A percentile compares a stretch with the other conserved stretches of the same genome.
These are phyloP conservation scores for Calcarius ornatus DNA, from an alignment of 2,113 vertebrate species.

Conservation along the genomic window DNA sequence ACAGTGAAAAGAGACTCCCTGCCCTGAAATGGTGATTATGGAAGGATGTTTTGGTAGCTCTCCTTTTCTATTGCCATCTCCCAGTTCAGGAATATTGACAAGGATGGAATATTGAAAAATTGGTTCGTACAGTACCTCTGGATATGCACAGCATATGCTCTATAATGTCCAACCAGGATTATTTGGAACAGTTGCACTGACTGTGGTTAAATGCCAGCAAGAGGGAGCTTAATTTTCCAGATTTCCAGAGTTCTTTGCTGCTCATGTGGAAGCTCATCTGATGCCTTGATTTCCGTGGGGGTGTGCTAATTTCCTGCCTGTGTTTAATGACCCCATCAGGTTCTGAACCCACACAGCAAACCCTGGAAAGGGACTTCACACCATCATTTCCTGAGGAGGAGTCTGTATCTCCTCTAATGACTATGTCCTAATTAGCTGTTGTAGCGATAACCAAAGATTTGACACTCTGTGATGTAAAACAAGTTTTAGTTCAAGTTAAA, in stretches of 20 bases:
- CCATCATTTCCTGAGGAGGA: neutral
- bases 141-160: accelerated
- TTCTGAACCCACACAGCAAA: neutral
- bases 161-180: neutral
- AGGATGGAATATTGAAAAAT: neutral
- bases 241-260: neutral
- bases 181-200: neutral
- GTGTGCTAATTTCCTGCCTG: neutral
- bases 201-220: neutral
- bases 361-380: neutral
- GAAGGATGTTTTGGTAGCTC: neutral
- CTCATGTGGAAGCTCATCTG: neutral
- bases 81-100: neutral
- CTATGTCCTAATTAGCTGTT: neutral
- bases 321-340: neutral
- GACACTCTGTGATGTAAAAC: neutral
- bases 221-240: neutral
- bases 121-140: neutral
- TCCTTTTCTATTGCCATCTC: neutral
- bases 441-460: neutral
- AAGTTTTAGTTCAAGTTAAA: neutral
- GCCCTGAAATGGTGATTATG: neutral
- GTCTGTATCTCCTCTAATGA: neutral
- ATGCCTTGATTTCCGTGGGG: neutral
- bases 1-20: neutral